Evolutionary conservation across 2,797 vertebrate species (phyloP).

Genomic region (Gymnodraco acuticeps): DNA sequence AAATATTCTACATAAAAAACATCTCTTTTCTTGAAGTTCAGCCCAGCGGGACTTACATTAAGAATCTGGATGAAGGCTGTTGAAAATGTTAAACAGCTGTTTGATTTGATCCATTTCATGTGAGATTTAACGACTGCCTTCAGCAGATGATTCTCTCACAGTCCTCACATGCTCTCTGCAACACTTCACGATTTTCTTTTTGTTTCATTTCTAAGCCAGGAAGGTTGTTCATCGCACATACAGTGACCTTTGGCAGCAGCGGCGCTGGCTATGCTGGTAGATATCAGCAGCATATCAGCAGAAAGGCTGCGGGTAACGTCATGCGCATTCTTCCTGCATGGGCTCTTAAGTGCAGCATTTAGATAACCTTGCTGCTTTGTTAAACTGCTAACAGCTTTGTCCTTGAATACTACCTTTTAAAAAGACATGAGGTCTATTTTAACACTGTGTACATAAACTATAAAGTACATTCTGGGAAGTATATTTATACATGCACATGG

Average conservation of each 20-base stretch:
- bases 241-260: slow-evolving; percentile 42
- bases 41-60: slow-evolving; percentile 47
- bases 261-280: slow-evolving; percentile 29
- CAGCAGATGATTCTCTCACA: slow-evolving; percentile 20
- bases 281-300: slow-evolving; percentile 58
- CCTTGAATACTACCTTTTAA: slow-evolving; percentile 25
- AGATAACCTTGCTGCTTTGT: slow-evolving; percentile 62
- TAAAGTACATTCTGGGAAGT: not conserved
- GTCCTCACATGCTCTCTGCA: not conserved
- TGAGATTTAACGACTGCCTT: slow-evolving; percentile 17
- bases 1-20: too few relatives aligned
- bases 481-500: not conserved
- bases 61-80: slow-evolving; percentile 34
- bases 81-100: slow-evolving; percentile 48
- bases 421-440: not conserved
- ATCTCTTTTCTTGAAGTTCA: slow-evolving; percentile 12
- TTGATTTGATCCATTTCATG: slow-evolving; percentile 19
- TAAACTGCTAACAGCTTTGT: slow-evolving; percentile 42
- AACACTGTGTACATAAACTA: not conserved
- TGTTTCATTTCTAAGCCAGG: slow-evolving; percentile 47
- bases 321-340: slow-evolving; percentile 62
- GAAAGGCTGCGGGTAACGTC: slow-evolving; percentile 53
- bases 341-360: slow-evolving; percentile 43
- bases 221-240: slow-evolving; percentile 27
- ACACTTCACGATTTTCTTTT: not conserved